Evolutionary conservation across 2,888 invertebrate genomes (phyloP).

Genomic region (Prostheceraeus crozeri): DNA sequence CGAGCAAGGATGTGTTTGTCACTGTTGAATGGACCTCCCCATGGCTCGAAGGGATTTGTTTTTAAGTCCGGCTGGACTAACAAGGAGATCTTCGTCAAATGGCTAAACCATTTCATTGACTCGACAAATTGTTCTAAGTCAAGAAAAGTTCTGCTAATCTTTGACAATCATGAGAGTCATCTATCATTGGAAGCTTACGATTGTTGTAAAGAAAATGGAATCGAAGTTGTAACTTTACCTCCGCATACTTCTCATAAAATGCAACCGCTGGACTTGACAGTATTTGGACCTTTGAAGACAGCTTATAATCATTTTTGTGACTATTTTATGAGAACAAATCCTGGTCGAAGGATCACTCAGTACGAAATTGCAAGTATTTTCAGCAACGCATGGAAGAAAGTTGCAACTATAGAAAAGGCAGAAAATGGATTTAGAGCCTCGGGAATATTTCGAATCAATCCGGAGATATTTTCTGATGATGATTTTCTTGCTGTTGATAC

Average conservation of each 20-base stretch:
- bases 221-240: slow-evolving; percentile 40
- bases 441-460: slow-evolving; percentile 34
- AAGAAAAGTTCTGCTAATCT: slow-evolving; percentile 32
- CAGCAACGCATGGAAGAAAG: slow-evolving; percentile 30
- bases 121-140: slow-evolving; percentile 37
- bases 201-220: slow-evolving; percentile 37
- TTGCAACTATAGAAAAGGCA: background rate
- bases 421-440: slow-evolving; percentile 29
- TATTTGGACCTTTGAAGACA: slow-evolving; percentile 48
- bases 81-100: slow-evolving; percentile 38
- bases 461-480: slow-evolving; percentile 25
- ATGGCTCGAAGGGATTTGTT: slow-evolving; percentile 35
- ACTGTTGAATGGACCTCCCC: slow-evolving; percentile 36
- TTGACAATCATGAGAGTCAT: slow-evolving; percentile 40
- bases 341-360: slow-evolving; percentile 50
- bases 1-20: slow-evolving; percentile 29
- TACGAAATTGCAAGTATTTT: slow-evolving; percentile 41
- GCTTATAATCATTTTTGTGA: slow-evolving; percentile 47
- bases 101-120: slow-evolving; percentile 37
- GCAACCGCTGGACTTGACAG: slow-evolving; percentile 42
- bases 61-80: slow-evolving; percentile 40
- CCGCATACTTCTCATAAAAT: slow-evolving; percentile 39
- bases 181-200: slow-evolving; percentile 39
- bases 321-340: slow-evolving; percentile 47
- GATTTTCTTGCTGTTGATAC: slow-evolving; percentile 26